A percentile compares a stretch with the other conserved stretches of the same genome.
phyloP scores from a whole-genome alignment of 2,888 invertebrate genomes.

The Drosophila flavopinicola region DNA sequence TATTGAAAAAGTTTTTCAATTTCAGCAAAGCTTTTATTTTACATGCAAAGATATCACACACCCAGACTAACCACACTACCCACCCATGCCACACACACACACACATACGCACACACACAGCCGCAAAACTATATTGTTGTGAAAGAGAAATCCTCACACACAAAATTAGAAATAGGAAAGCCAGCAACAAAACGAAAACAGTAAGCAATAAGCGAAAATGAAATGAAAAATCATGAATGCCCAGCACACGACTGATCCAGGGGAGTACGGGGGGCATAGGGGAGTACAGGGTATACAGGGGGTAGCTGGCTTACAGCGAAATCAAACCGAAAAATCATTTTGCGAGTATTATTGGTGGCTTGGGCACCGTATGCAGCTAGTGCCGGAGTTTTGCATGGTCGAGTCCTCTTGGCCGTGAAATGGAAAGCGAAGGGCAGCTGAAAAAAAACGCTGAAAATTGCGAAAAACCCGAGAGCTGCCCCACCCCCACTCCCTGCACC shows the following conservation, averaged over 20 bases:
- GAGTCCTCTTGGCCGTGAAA: conserved; percentile 66
- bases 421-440: conserved; percentile 67
- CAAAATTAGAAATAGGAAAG: conserved; percentile 71
- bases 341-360: conserved; percentile 51
- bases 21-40: conserved; percentile 77
- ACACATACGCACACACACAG: conserved; percentile 1
- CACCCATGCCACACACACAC: background rate
- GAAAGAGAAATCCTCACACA: conserved; percentile 56
- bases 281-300: background rate
- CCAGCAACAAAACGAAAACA: conserved; percentile 63
- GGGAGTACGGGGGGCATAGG: background rate
- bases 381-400: conserved; percentile 46
- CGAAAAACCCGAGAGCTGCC: conserved; percentile 37
- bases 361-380: conserved; percentile 37
- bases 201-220: conserved; percentile 79
- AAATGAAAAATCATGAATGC: conserved; percentile 80
- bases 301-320: conserved; percentile 28
- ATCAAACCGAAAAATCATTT: conserved; percentile 67
- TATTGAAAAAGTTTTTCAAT: conserved; percentile 79
- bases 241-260: conserved; percentile 29
- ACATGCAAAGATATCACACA: conserved; percentile 68
- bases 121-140: conserved; percentile 56
- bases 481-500: background rate
- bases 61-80: conserved; percentile 13
- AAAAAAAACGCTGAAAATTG: conserved; percentile 64